phyloP scores from a whole-genome alignment of 2,113 vertebrate genomes.

The Tragelaphus scriptus region DNA sequence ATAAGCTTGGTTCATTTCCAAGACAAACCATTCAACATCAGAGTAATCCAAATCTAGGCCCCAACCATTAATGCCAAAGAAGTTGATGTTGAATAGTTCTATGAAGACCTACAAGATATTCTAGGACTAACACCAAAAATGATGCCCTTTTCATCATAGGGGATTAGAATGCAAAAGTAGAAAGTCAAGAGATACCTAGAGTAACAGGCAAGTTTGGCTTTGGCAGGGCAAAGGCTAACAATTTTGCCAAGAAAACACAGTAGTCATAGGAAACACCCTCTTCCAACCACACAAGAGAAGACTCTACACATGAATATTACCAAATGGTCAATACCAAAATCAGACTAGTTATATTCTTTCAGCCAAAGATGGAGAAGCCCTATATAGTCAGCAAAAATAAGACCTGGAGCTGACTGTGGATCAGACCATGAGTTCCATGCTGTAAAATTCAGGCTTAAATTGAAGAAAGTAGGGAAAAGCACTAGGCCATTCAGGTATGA shows the following conservation, averaged over 20 bases:
- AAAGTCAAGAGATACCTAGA: not conserved
- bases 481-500: not conserved
- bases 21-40: not conserved
- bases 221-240: not conserved
- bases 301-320: not conserved
- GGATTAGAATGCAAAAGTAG: not conserved
- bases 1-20: not conserved
- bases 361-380: not conserved
- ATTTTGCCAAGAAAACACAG: not conserved
- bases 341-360: not conserved
- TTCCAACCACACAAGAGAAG: not conserved
- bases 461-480: not conserved
- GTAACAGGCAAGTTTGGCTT: not conserved
- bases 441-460: not conserved
- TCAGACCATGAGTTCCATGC: not conserved
- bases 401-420: not conserved
- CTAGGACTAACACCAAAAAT: not conserved
- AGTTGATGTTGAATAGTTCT: not conserved
- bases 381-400: not conserved
- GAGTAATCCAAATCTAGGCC: not conserved
- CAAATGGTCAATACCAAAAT: not conserved
- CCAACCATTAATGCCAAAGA: not conserved
- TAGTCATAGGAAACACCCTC: not conserved
- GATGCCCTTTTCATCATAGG: not conserved
- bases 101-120: not conserved